phyloP scores from a whole-genome alignment of 2,113 vertebrate species.

The Dasyornis broadbenti region DNA sequence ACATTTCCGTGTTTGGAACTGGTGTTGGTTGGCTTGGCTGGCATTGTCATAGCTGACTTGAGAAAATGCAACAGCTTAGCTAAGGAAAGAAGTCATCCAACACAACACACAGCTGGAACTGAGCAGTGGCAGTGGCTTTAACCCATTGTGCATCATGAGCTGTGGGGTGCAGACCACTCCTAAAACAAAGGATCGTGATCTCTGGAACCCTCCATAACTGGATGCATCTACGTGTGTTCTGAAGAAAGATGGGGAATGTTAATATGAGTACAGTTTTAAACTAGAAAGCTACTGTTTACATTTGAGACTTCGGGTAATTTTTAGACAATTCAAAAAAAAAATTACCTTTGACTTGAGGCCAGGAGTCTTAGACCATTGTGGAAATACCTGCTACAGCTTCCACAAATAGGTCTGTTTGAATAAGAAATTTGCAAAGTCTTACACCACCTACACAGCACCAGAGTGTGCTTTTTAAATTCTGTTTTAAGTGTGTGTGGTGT shows the following conservation, averaged over 20 bases:
- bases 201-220: not conserved
- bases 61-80: not conserved
- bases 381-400: not conserved
- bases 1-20: not conserved
- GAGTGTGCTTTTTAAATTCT: not conserved
- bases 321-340: not conserved
- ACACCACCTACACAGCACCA: not conserved
- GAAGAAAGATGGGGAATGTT: not conserved
- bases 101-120: not conserved
- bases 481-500: not conserved
- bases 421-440: not conserved
- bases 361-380: not conserved
- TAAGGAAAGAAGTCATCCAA: not conserved
- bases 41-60: not conserved
- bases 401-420: not conserved
- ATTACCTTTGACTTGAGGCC: not conserved
- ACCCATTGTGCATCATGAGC: accelerated
- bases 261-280: not conserved
- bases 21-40: not conserved
- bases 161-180: not conserved
- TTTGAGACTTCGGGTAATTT: not conserved
- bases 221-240: not conserved
- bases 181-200: not conserved
- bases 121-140: not conserved
- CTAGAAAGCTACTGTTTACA: not conserved